phyloP scores from a whole-genome alignment of 2,797 vertebrate species.

The Notoglanidium macrostoma region DNA sequence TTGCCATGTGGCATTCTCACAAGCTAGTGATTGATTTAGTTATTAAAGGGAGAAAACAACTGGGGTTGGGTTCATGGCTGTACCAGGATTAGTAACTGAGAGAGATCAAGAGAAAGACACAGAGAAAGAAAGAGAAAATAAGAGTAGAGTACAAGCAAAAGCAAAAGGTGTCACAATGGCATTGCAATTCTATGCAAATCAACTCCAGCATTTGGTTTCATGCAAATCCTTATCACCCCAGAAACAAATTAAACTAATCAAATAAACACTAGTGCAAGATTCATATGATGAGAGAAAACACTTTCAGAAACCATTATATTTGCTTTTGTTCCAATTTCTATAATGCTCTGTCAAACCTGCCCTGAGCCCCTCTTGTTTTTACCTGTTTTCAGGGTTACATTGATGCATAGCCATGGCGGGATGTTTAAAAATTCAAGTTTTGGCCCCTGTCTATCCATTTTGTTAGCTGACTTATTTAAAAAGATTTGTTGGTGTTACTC shows the following conservation, averaged over 20 bases:
- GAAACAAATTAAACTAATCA: conserved; percentile 57
- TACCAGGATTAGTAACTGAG: conserved; percentile 22
- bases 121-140: conserved; percentile 3
- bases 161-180: conserved; percentile 46
- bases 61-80: conserved; percentile 30
- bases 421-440: conserved; percentile 34
- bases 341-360: conserved; percentile 14
- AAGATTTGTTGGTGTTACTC: conserved; percentile 49
- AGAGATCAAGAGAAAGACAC: conserved; percentile 9
- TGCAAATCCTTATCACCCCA: conserved; percentile 55
- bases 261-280: conserved; percentile 36
- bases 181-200: conserved; percentile 56
- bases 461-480: conserved; percentile 46
- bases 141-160: conserved; percentile 17
- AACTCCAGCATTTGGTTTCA: conserved; percentile 49
- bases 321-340: conserved; percentile 30
- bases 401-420: conserved; percentile 20
- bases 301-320: conserved; percentile 26
- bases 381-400: background rate
- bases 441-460: conserved; percentile 28
- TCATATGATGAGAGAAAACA: conserved; percentile 33
- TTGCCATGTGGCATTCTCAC: conserved; percentile 36
- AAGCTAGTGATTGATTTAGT: conserved; percentile 53
- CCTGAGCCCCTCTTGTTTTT: background rate
- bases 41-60: conserved; percentile 47